Percentiles rank a stretch among this genome's conserved stretches.
These are phyloP conservation scores for Notolepis coatsorum DNA, from an alignment of 2,797 vertebrate species.

Conservation along the genomic window DNA sequence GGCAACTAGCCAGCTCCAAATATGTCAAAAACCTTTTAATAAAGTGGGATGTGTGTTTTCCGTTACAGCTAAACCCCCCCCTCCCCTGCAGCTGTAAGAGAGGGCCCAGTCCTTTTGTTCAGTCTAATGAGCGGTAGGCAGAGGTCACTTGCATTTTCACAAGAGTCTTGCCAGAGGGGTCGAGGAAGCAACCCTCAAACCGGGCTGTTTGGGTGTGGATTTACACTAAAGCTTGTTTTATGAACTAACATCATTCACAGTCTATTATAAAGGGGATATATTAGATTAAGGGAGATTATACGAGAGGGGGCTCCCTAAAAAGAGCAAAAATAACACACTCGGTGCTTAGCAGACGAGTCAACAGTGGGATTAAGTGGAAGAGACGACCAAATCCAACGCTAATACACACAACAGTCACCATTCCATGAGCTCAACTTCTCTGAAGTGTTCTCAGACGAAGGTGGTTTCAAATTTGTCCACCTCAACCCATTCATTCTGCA, in stretches of 20 bases:
- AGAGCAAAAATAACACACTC: constrained; percentile 78
- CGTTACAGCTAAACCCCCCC: constrained; percentile 60
- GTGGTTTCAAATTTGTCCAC: constrained; percentile 15
- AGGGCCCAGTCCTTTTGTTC: constrained; percentile 72
- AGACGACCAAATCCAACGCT: constrained; percentile 71
- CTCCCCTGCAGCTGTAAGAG: constrained; percentile 70
- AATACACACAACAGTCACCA: constrained; percentile 68
- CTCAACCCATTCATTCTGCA: constrained; percentile 3
- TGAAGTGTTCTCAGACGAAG: constrained; percentile 50
- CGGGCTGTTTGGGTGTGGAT: constrained; percentile 71
- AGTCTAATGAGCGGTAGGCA: constrained; percentile 66
- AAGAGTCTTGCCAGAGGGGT: constrained; percentile 73
- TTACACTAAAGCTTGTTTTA: constrained; percentile 75
- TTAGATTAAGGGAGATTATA: constrained; percentile 85
- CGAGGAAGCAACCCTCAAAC: constrained; percentile 57
- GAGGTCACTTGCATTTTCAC: constrained; percentile 79
- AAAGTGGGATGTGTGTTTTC: constrained; percentile 47
- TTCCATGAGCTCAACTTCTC: constrained; percentile 48
- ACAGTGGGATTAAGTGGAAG: constrained; percentile 75
- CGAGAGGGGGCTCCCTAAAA: constrained; percentile 75
- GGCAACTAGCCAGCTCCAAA: constrained; percentile 31
- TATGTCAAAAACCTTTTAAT: constrained; percentile 63
- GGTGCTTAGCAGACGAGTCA: constrained; percentile 77
- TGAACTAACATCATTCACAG: constrained; percentile 71
- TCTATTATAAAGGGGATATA: constrained; percentile 78